These are phyloP conservation scores for Macrobrachium nipponense DNA, from an alignment of 1,140 invertebrate genomes.

Conservation along the genomic window DNA sequence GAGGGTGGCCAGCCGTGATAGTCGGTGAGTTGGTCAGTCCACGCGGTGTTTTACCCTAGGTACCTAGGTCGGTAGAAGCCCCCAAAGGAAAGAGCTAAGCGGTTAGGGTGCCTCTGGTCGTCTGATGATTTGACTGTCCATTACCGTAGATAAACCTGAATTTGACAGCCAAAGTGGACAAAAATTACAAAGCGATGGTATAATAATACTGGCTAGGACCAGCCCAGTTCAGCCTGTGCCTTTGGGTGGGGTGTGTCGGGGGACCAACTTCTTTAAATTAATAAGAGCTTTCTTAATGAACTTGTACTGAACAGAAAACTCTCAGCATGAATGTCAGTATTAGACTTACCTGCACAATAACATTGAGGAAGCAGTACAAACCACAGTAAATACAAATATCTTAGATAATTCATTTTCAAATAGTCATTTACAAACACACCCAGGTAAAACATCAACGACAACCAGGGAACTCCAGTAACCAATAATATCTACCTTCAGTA, in stretches of 20 bases:
- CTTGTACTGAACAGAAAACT: not conserved
- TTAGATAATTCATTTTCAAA: not conserved
- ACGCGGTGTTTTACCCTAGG: no score
- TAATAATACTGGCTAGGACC: not conserved
- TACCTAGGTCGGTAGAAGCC: no score
- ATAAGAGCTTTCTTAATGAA: not conserved
- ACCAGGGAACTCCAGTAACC: no score
- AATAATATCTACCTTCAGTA: no score
- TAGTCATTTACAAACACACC: not conserved
- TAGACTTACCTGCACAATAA: constrained; percentile 3
- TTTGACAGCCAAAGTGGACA: not conserved
- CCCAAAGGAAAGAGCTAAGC: no score
- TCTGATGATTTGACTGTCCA: no score
- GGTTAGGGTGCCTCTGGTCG: no score
- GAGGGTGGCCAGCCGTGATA: no score
- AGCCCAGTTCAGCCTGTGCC: not conserved
- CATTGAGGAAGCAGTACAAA: not conserved
- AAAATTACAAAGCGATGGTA: not conserved
- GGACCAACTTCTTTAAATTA: not conserved
- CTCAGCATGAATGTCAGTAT: not conserved
- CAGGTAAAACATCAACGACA: no score
- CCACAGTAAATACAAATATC: not conserved
- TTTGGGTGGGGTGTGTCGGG: not conserved
- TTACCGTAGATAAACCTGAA: not conserved
- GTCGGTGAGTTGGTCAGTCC: no score